These are phyloP conservation scores for Drosophila parthenogenetica DNA, from an alignment of 2,888 invertebrate genomes.

Conservation along the genomic window DNA sequence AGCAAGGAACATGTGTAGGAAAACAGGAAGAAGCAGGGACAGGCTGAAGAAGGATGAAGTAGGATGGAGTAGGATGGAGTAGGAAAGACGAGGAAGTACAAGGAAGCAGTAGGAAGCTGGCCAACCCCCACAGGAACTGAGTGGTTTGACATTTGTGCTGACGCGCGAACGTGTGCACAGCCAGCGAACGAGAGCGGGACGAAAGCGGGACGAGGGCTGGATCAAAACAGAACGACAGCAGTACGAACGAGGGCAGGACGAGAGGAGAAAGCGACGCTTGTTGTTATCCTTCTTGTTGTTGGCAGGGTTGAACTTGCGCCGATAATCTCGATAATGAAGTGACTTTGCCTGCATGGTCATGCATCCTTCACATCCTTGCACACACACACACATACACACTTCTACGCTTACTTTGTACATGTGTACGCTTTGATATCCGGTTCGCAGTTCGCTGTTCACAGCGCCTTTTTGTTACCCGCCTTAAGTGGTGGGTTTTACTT, in stretches of 20 bases:
- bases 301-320: conserved; percentile 81
- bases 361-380: conserved; percentile 63
- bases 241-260: conserved; percentile 19
- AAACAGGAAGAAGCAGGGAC: background rate
- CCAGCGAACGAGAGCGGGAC: conserved; percentile 42
- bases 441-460: conserved; percentile 47
- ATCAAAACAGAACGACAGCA: background rate
- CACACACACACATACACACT: conserved; percentile 25
- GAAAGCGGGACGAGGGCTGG: background rate
- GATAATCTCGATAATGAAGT: conserved; percentile 82
- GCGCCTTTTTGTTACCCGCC: conserved; percentile 60
- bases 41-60: background rate
- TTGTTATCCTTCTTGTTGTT: conserved; percentile 34
- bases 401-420: conserved; percentile 42
- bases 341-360: conserved; percentile 79
- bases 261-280: conserved; percentile 17
- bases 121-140: conserved; percentile 60
- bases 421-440: conserved; percentile 78
- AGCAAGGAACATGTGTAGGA: background rate
- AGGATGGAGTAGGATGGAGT: background rate
- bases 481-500: conserved; percentile 78
- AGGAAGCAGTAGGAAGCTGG: background rate
- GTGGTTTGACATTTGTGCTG: conserved; percentile 82
- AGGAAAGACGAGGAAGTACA: background rate
- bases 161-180: conserved; percentile 81